A percentile compares a stretch with the other conserved stretches of the same genome.
phyloP scores from a whole-genome alignment of 2,888 invertebrate species.

The Alsophila aescularia region DNA sequence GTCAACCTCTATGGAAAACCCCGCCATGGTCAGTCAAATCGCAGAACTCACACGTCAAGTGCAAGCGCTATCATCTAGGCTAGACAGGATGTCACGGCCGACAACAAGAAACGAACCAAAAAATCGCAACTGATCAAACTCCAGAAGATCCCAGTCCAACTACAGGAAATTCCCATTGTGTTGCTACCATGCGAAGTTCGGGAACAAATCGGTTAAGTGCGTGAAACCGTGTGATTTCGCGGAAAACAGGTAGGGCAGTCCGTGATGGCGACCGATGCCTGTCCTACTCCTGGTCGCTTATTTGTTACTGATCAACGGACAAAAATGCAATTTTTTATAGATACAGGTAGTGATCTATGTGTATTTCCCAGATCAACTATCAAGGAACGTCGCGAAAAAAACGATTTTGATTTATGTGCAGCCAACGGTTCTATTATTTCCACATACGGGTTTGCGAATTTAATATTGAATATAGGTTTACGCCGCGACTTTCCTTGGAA shows the following conservation, averaged over 20 bases:
- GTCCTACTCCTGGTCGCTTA: slow-evolving; percentile 34
- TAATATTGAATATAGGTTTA: slow-evolving; percentile 36
- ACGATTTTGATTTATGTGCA: slow-evolving; percentile 23
- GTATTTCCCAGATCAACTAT: not conserved
- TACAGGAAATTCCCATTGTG: slow-evolving; percentile 29
- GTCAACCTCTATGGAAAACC: too few relatives aligned
- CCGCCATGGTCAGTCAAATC: not conserved
- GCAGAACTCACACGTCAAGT: slow-evolving; percentile 2
- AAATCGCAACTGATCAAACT: not conserved
- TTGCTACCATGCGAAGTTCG: slow-evolving; percentile 38
- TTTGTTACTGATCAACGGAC: slow-evolving; percentile 33
- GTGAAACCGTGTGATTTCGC: slow-evolving; percentile 27
- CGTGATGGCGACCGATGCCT: slow-evolving; percentile 33
- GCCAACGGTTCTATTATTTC: slow-evolving; percentile 38
- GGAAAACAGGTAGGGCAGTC: slow-evolving; percentile 28
- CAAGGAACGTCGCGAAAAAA: slow-evolving; percentile 7
- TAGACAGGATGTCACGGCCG: not conserved
- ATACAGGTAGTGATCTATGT: too few relatives aligned
- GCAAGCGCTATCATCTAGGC: not conserved
- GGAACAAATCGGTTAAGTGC: slow-evolving; percentile 20
- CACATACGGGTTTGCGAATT: slow-evolving; percentile 33
- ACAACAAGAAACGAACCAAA: not conserved
- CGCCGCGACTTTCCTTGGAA: slow-evolving; percentile 37
- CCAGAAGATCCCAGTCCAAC: slow-evolving; percentile 18
- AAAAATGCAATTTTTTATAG: not conserved